Base-by-base conservation (phyloP, 2,113 vertebrate species). In the Mohoua ochrocephala region DNA sequence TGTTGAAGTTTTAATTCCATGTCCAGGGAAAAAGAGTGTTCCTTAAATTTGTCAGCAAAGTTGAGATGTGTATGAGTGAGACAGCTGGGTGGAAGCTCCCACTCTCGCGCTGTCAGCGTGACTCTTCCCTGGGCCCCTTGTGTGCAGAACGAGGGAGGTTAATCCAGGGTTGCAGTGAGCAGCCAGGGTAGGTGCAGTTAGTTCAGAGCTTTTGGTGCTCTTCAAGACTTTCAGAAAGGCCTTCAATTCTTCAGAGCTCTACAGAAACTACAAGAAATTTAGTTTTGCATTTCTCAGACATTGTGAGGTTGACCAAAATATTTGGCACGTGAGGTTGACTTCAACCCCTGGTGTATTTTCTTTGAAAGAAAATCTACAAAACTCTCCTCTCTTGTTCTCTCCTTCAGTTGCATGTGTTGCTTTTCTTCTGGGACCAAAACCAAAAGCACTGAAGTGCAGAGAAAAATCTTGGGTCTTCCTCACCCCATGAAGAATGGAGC, bases 31-130 rank as follows among this genome's bases (percentile, higher is more conserved):
- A 79, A 89, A 49, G 19, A 17, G 17, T 6, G 11, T 49, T 61
- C 42, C 68, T 41, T 33, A 28, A 16, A 26, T 60, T 37, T 44
- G 21, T 27, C 60, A 37, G 57, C 44, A 31, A 41, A 59, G 47
- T 22, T 45, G 64, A 73, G 67, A 13, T 23, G 24, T 8, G 26
- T 7, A 4, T 13, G 54, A 31, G 76, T 26, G 67, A 57, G 18
- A 10, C 11, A 74, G 60, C 30, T 11, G 78, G n/a, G 44, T 60
- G 45, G 37, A 3, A 41, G 35, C 31, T 49, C 24, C 70, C 21
- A 3, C 30, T 39, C 37, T 7, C 30, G 5, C 41, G 30, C 26
- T 0, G 0, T 11, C 54, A 24, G 20, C 3, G 18, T 4, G 47
- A 37, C 19, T 12, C 24, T 39, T 49, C 81, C 63, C 31, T 35